A percentile compares a stretch with the other conserved stretches of the same genome.
Evolutionary conservation across 1,140 invertebrate genomes (phyloP).

Genomic region (Agrypnia vestita): DNA sequence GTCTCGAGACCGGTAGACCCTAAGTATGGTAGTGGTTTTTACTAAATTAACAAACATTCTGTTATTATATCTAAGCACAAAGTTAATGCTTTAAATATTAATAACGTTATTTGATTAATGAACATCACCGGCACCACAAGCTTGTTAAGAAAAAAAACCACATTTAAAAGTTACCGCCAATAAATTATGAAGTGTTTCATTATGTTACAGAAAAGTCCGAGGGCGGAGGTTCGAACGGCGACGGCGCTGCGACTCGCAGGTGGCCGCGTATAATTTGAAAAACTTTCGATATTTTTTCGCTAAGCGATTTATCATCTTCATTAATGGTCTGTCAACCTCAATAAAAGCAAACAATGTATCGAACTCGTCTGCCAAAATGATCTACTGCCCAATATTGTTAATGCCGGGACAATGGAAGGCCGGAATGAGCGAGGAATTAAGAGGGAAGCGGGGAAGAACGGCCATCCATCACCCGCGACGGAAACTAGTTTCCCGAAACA

Average conservation of each 20-base stretch:
- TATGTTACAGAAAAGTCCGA: no score
- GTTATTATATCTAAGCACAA: no score
- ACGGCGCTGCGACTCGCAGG: neutral
- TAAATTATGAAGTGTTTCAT: no score
- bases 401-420: slow-evolving; percentile 2
- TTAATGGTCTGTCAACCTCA: neutral
- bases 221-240: no score
- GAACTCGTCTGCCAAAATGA: slow-evolving; percentile 1
- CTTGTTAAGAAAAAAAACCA: no score
- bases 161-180: no score
- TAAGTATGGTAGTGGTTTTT: no score
- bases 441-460: neutral
- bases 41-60: no score
- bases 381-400: neutral
- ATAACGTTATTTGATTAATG: no score
- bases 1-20: no score
- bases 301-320: slow-evolving; percentile 12
- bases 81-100: no score
- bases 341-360: slow-evolving; percentile 4
- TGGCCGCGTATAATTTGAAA: neutral
- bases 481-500: slow-evolving; percentile 20
- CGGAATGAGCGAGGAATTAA: slow-evolving; percentile 2
- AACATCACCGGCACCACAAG: no score
- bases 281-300: neutral
- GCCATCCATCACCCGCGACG: slow-evolving; percentile 6